A percentile compares a stretch with the other conserved stretches of the same genome.
phyloP scores from a whole-genome alignment of 2,797 vertebrate species.

The Neoniphon sammara region DNA sequence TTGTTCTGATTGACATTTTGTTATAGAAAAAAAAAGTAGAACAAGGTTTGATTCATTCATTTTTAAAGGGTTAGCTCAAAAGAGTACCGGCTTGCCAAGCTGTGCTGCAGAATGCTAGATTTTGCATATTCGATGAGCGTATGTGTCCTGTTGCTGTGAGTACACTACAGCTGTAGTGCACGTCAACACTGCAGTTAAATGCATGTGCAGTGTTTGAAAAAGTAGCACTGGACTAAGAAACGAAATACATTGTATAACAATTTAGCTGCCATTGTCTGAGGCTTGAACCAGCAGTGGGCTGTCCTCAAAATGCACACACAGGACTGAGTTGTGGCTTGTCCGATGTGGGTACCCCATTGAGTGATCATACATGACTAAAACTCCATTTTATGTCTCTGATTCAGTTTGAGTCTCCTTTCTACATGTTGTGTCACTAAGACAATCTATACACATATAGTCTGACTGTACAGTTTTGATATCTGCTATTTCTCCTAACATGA shows the following conservation, averaged over 20 bases:
- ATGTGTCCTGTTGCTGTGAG: conserved; percentile 71
- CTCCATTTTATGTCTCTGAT: conserved; percentile 54
- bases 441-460: conserved; percentile 29
- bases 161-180: conserved; percentile 45
- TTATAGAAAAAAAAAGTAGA: conserved; percentile 78
- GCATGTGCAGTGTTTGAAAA: conserved; percentile 72
- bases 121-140: conserved; percentile 85
- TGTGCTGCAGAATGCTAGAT: conserved; percentile 77
- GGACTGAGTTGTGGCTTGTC: conserved; percentile 43
- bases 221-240: conserved; percentile 70
- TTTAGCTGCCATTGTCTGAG: conserved; percentile 85
- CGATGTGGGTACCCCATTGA: conserved; percentile 46
- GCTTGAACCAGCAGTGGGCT: conserved; percentile 67
- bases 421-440: conserved; percentile 42
- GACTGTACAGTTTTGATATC: conserved; percentile 45
- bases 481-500: conserved; percentile 33
- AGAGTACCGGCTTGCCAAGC: conserved; percentile 76
- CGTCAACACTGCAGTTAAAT: conserved; percentile 70
- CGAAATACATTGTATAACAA: conserved; percentile 74
- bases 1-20: conserved; percentile 71
- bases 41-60: conserved; percentile 67
- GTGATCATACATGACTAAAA: conserved; percentile 48
- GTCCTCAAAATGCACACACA: conserved; percentile 76
- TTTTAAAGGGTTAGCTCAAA: conserved; percentile 82
- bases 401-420: conserved; percentile 48